Evolutionary conservation across 2,797 vertebrate species (phyloP), one percentile per base, ranked within the genome.

Genomic region (Chelonia mydas): DNA sequence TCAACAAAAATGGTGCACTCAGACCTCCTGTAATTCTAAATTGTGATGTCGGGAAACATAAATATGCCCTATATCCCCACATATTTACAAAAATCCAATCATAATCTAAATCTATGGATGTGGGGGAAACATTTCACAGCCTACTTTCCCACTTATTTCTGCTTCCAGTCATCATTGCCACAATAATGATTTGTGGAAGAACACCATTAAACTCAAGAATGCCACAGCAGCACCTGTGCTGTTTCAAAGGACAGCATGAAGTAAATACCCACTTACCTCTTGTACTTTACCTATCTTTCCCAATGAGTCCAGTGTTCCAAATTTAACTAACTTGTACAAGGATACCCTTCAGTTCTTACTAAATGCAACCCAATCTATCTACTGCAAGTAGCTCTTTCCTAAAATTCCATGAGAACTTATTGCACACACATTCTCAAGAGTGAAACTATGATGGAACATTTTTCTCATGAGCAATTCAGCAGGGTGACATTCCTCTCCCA

Each of bases 401-500:
- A 88, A 11, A 90, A 55, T 59, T 86, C 31, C 61, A 83, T 96
- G 89, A 81, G 88, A 97, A 93, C 51, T 55, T 37, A 49, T 51
- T 83, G 41, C 68, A 81, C 33, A 88, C 41, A 15, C 76, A 80
- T 68, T 97, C 96, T 95, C 94, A 85, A 81, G 95, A 92, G 53
- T 68, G 87, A 93, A 88, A 83, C 54, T 37, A 83, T 51, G 78
- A 74, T 68, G 90, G 90, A 96, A 95, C 76, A 96, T 96, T 92
- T 97, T 97, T 98, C 92, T 96, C 95, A 97, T 94, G 94, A 94
- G 95, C 77, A 83, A 95, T 96, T 92, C 79, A 78, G 27, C 53
- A 0, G 11, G 89, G 55, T 97, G 95, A 95, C 88, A 86, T 97
- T 98, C 95, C 88, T 95, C 55, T 94, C 74, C 86, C 47, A 0